phyloP scores from a whole-genome alignment of 1,140 invertebrate species.

The Brachionus angularis region DNA sequence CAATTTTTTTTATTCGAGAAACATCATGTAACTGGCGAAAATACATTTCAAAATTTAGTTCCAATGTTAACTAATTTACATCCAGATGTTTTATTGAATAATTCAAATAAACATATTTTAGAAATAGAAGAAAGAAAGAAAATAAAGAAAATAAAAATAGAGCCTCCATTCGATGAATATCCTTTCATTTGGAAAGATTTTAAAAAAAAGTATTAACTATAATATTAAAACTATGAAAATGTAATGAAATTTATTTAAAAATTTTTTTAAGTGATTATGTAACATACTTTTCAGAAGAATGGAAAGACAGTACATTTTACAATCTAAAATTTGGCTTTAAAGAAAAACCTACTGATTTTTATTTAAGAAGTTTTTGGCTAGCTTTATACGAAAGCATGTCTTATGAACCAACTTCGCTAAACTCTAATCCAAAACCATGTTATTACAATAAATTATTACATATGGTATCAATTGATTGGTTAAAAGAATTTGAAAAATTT shows the following conservation, averaged over 20 bases:
- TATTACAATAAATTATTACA: slow-evolving; percentile 38
- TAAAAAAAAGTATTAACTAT: not conserved
- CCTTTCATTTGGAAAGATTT: slow-evolving; percentile 36
- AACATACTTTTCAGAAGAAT: slow-evolving; percentile 35
- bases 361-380: slow-evolving; percentile 48
- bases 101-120: no score
- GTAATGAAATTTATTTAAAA: not conserved
- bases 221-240: no score
- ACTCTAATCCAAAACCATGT: slow-evolving; percentile 38
- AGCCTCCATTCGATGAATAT: slow-evolving; percentile 2
- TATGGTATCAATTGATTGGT: slow-evolving; percentile 19
- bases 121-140: not conserved
- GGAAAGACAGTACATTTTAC: slow-evolving; percentile 46
- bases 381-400: slow-evolving; percentile 45
- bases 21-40: slow-evolving; percentile 29
- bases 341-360: slow-evolving; percentile 48
- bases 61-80: slow-evolving; percentile 28
- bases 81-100: not conserved
- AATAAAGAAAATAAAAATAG: not conserved
- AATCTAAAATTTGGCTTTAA: slow-evolving; percentile 48
- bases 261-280: not conserved
- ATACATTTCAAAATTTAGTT: slow-evolving; percentile 41
- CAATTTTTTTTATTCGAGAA: slow-evolving; percentile 24
- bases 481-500: slow-evolving; percentile 23
- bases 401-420: not conserved